Conservation (phyloP, 2,113 vertebrate genomes). For the Pangasianodon hypophthalmus region DNA sequence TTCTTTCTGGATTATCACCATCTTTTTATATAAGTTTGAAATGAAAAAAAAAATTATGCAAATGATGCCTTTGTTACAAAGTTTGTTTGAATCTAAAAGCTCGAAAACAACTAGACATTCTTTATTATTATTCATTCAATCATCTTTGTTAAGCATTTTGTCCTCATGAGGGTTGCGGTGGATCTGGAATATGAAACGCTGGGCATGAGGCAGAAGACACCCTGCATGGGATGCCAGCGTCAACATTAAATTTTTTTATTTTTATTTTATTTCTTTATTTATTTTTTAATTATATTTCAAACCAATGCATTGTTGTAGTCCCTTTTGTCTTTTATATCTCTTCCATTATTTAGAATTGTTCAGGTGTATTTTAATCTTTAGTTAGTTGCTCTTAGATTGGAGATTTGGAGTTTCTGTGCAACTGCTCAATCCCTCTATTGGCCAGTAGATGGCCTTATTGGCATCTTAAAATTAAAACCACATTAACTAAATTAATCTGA, state of each 20-base stretch:
- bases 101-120: background rate
- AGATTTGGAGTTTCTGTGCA: background rate
- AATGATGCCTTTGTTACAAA: background rate
- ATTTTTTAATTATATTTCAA: background rate
- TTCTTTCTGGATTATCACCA: background rate
- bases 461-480: slow-evolving; percentile 13
- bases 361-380: background rate
- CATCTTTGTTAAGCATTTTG: background rate
- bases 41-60: background rate
- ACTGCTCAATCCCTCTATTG: slow-evolving; percentile 17
- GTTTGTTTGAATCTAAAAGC: background rate
- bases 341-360: background rate
- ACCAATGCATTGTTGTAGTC: background rate
- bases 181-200: background rate
- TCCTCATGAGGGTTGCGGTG: background rate
- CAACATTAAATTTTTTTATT: background rate
- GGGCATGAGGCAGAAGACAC: background rate
- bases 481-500: background rate
- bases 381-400: background rate
- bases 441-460: slow-evolving; percentile 55
- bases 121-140: background rate
- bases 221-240: background rate
- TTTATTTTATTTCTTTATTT: background rate
- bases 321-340: background rate
- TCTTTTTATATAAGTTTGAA: background rate